Conservation (phyloP, 2,888 invertebrate species). For the Ypsolopha sequella region DNA sequence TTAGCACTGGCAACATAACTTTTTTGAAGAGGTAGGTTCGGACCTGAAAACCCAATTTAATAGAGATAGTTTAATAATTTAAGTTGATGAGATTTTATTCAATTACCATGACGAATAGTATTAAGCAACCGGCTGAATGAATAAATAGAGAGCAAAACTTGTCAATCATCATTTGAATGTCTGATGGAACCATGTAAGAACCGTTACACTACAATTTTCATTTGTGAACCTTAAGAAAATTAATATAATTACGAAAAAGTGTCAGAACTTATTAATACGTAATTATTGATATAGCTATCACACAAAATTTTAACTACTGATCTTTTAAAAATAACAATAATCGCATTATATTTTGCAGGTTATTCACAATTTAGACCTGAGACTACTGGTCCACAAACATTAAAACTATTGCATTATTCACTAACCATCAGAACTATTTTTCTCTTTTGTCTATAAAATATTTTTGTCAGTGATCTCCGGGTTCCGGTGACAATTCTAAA, state of each 20-base stretch:
- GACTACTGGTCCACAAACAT: conserved; percentile 39
- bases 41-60: too few relatives aligned
- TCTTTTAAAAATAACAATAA: neutral
- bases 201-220: too few relatives aligned
- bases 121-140: too few relatives aligned
- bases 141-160: too few relatives aligned
- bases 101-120: too few relatives aligned
- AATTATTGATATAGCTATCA: neutral
- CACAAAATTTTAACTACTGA: neutral
- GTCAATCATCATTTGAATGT: too few relatives aligned
- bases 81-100: too few relatives aligned
- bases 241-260: neutral
- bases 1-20: too few relatives aligned
- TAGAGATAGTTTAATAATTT: too few relatives aligned
- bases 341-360: conserved; percentile 15
- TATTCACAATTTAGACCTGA: conserved; percentile 30
- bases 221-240: too few relatives aligned
- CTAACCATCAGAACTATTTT: conserved; percentile 8
- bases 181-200: too few relatives aligned
- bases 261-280: neutral
- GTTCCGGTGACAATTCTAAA: conserved; percentile 40
- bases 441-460: conserved; percentile 1
- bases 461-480: conserved; percentile 26
- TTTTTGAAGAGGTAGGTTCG: too few relatives aligned
- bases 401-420: conserved; percentile 25